These are phyloP conservation scores for Lepisosteus oculatus DNA, from an alignment of 2,113 vertebrate genomes.

Conservation along the genomic window DNA sequence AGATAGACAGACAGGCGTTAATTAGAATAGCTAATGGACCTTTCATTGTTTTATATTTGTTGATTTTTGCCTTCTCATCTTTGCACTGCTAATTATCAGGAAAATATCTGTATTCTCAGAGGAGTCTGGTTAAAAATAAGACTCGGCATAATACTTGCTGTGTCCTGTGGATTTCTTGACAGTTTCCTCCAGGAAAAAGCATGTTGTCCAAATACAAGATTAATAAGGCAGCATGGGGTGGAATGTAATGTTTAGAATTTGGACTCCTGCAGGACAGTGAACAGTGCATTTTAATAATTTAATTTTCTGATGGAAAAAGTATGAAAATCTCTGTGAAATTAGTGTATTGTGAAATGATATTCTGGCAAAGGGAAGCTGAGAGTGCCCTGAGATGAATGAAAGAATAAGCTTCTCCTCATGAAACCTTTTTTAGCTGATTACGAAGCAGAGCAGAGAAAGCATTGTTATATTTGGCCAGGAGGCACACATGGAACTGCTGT, in stretches of 20 bases:
- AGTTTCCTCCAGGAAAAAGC: not conserved
- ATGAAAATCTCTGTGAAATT: not conserved
- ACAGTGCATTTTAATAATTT: not conserved
- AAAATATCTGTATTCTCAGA: not conserved
- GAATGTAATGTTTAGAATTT: conserved; percentile 2
- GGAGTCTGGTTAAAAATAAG: not conserved
- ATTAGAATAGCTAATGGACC: not conserved
- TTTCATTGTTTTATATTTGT: not conserved
- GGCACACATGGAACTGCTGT: too few species aligned
- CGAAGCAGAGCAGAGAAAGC: too few species aligned
- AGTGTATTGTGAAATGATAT: not conserved
- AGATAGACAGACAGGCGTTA: not conserved
- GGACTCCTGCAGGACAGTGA: not conserved
- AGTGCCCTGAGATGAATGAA: too few species aligned
- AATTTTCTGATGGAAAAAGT: not conserved
- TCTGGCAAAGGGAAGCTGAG: not conserved
- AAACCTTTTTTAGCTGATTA: too few species aligned
- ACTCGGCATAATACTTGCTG: not conserved
- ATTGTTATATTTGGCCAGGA: too few species aligned
- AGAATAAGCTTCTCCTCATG: too few species aligned
- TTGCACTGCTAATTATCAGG: not conserved
- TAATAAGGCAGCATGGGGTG: not conserved
- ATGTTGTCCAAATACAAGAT: conserved; percentile 1
- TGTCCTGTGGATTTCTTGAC: too few species aligned
- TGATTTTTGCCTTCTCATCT: not conserved